Conservation (phyloP, 1,140 invertebrate genomes). For the Aethina tumida region DNA sequence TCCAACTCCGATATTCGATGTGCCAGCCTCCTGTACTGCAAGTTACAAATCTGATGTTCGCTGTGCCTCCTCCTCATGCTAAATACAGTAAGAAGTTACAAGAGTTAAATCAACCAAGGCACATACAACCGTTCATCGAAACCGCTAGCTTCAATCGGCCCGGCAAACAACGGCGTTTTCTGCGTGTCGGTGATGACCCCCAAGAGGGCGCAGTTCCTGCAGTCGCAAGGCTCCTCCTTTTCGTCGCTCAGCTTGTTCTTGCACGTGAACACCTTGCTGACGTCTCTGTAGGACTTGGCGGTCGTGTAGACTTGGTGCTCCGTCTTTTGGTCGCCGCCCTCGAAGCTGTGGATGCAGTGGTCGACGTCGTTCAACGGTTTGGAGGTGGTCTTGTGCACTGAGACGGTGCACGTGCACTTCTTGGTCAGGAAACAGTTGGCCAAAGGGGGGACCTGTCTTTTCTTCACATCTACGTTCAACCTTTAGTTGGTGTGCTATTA, state of each 20-base stretch:
- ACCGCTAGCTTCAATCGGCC: too few relatives aligned
- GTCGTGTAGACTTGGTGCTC: slow-evolving; percentile 21
- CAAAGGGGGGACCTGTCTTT: too few relatives aligned
- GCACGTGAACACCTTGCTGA: slow-evolving; percentile 18
- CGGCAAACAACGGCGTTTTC: slow-evolving; percentile 20
- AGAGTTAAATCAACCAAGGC: too few relatives aligned
- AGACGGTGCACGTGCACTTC: too few relatives aligned
- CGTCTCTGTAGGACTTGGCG: slow-evolving; percentile 14
- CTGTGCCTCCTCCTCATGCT: too few relatives aligned
- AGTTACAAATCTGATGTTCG: too few relatives aligned
- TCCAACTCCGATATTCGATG: slow-evolving; percentile 19
- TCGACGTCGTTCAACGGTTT: neutral
- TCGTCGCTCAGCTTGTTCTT: slow-evolving; percentile 13
- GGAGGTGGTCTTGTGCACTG: neutral
- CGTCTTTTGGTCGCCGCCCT: neutral
- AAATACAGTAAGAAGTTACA: too few relatives aligned
- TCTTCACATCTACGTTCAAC: neutral
- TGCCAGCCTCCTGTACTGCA: too few relatives aligned
- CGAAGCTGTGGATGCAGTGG: neutral
- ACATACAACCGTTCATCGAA: too few relatives aligned
- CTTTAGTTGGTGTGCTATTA: neutral
- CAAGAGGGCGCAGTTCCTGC: slow-evolving; percentile 24
- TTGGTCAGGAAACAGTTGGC: too few relatives aligned
- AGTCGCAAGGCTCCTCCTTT: slow-evolving; percentile 16
- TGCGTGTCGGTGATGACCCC: slow-evolving; percentile 23